A percentile compares a stretch with the other conserved stretches of the same genome.
phyloP scores from a whole-genome alignment of 2,113 vertebrate species.

The Rhinogobius similis region DNA sequence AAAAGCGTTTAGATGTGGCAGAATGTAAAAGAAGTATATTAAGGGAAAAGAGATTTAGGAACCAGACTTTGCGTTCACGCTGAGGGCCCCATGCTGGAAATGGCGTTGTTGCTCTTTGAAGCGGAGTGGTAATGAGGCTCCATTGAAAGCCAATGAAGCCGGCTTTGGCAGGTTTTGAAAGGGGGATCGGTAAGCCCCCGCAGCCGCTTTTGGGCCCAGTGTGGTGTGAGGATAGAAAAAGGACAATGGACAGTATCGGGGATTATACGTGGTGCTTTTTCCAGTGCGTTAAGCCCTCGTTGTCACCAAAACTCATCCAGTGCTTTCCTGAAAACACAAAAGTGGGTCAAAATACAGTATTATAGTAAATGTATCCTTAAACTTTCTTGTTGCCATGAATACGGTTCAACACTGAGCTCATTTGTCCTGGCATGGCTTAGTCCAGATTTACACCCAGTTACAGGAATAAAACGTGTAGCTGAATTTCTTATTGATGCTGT shows the following conservation, averaged over 20 bases:
- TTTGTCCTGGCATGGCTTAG: neutral
- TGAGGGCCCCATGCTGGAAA: slow-evolving; percentile 56
- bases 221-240: slow-evolving; percentile 32
- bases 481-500: too few species aligned
- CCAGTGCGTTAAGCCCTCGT: slow-evolving; percentile 13
- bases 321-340: slow-evolving; percentile 21
- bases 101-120: slow-evolving; percentile 66
- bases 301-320: slow-evolving; percentile 15
- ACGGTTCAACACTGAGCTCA: neutral
- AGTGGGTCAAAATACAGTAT: neutral
- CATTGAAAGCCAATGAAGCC: slow-evolving; percentile 70
- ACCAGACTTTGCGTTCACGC: slow-evolving; percentile 34
- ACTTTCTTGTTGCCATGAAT: neutral
- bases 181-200: slow-evolving; percentile 55
- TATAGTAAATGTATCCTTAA: slow-evolving; percentile 7
- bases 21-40: slow-evolving; percentile 34
- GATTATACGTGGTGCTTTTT: slow-evolving; percentile 33
- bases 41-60: slow-evolving; percentile 42
- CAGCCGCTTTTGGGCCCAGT: slow-evolving; percentile 27
- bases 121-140: slow-evolving; percentile 71
- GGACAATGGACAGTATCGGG: slow-evolving; percentile 41
- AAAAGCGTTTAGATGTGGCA: slow-evolving; percentile 35
- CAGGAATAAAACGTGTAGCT: too few species aligned
- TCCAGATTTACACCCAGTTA: neutral
- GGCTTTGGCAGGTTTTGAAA: slow-evolving; percentile 75